Base-by-base conservation (phyloP, 1,140 invertebrate genomes). In the Drosophila azteca region DNA sequence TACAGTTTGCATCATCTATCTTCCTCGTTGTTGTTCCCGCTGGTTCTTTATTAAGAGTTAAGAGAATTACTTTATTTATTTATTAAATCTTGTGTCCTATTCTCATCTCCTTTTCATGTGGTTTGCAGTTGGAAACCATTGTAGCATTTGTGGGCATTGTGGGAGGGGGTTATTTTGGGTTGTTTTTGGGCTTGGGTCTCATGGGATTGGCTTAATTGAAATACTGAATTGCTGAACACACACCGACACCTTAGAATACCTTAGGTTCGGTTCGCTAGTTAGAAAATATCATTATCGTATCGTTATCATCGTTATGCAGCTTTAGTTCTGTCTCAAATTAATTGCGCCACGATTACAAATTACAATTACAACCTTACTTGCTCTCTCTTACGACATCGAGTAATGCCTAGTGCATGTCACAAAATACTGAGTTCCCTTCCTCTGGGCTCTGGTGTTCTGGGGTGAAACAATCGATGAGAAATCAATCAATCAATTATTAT, bases 21-120 rank as follows among this genome's bases (percentile, higher is more conserved):
- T 68, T 90, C 83, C 76, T 90, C 89, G 89, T 90, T 90, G 89
- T 90, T 90, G 84, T 85, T 90, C 89, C 89, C 89, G 85, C 82
- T 85, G 67, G 82, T 84, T 85, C 31, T 85, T 75, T 50, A 55
- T 72, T 79, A 58, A 69, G 51, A 82, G 55, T 67, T 74, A 62
- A 73, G 59, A 73, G 45, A 71, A 64, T 73, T 70, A 69, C 43
- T 64, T 72, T 58, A 60, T 52, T 77, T 55, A 51, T 61, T 70
- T 75, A 65, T 55, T 64, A 51, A 26, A 54, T 60, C 67, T 41
- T 67, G 53, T 52, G 48, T 53, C 52, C 8, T 57, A 49, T 52
- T 24, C 29, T 46, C 57, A 60, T 62, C 41, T 35, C 35, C 39
- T 50, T 51, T 70, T 62, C 49, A 72, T 57, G 60, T 81, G 44